Evolutionary conservation across 2,113 vertebrate species (phyloP), one percentile per base, ranked within the genome.

Genomic region (Oreochromis niloticus): DNA sequence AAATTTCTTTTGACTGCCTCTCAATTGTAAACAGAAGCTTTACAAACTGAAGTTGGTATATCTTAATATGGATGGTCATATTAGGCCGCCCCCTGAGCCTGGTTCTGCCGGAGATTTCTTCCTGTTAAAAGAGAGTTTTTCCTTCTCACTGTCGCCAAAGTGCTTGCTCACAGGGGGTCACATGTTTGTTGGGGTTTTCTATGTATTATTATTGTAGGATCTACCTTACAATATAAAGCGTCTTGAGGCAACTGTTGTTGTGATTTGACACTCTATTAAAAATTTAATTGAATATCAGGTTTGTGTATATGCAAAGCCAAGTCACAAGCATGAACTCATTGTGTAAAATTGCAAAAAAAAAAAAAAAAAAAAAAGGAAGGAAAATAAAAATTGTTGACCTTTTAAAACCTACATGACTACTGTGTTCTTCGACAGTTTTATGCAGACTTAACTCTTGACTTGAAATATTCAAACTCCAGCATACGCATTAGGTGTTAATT

Each of bases 311-410:
- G 36, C 63, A 71, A 14, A 43, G 63, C n/a, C 41, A 27, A 30
- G 9, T 1, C 71, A 75, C 71, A 75, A 17, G 41, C 14, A 46
- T 43, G n/a, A 30, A 48, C 22, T 73, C 68, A 30, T 11, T 4
- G 1, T 73, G 13, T 27, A 46, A 73, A 46, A 73, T 10, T 17
- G 9, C 2, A 8, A 0, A 1, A 0, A 19, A n/a, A 1, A n/a
- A n/a, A n/a, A 8, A 0, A 1, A 0, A 19, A n/a, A 66, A 41
- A 43, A 14, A 16, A 43, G 3, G 13, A 16, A 0, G 5, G 5
- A 17, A 17, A 48, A 30, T 0, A 27, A 48, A 11, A 48, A 19
- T 7, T 9, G 19, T 68, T 6, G 11, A 11, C 43, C 43, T 17
- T 75, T 50, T 30, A 11, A 50, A 50, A 4, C 6, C 71, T 48